Base-by-base conservation (phyloP, 1,140 invertebrate species). In the Phenacoccus solenopsis region DNA sequence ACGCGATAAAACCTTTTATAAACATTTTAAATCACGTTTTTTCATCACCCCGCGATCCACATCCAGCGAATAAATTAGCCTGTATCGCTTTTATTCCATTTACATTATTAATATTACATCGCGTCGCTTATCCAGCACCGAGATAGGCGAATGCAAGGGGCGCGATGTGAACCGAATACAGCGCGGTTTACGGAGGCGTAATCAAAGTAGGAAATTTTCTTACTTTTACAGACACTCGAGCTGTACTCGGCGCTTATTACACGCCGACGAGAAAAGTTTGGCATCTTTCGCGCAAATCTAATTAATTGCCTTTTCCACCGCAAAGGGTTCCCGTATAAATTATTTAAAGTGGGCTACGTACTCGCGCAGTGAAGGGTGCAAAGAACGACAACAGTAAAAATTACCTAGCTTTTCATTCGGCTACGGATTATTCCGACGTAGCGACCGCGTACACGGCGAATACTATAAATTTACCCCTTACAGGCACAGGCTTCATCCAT, bases 21-120 rank as follows among this genome's bases (percentile, higher is more conserved):
- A 49, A 49, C 38, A 16, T 49, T 2, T 49, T 49, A 49, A 49
- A 49, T n/a, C 38, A 49, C 38, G 16, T 49, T 49, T n/a, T n/a
- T 49, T 49, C 38, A 16, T 49, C 5, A 16, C 38, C 38, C 16
- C 20, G 38, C 20, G 16, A 10, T 3, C 38, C 13, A 49, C 20
- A 16, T 49, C 20, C 16, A 49, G 38, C 38, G 16, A 49, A 49
- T 49, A 49, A 49, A 49, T 49, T 49, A 49, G 20, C 38, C 38
- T 10, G 16, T 64, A 27, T 64, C 59, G 59, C 25, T 64, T 64
- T 64, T 64, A 64, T 64, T 64, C 59, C 59, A 64, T 64, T 64
- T 64, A 25, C 59, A 27, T 64, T 64, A 64, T 64, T 64, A 64
- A 64, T 64, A 64, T 64, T 64, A 64, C 21, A 64, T 64, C 25